phyloP scores from a whole-genome alignment of 2,113 vertebrate genomes.

The Myrmecobius fasciatus region DNA sequence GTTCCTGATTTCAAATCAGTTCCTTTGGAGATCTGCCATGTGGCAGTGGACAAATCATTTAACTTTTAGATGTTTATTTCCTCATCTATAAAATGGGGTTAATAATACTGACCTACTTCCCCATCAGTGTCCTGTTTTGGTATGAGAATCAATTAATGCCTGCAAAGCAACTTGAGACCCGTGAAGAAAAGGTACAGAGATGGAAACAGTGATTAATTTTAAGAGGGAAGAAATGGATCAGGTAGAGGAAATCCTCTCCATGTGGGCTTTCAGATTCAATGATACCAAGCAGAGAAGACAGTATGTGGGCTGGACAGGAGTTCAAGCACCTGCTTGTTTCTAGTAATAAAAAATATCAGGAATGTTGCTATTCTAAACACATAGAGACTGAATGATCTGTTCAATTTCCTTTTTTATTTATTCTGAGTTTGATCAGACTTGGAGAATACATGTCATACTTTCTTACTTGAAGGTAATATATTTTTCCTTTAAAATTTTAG shows the following conservation, averaged over 20 bases:
- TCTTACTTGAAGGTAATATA: conserved; percentile 31
- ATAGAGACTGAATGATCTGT: conserved; percentile 26
- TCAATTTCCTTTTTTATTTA: conserved; percentile 68
- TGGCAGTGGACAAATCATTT: conserved; percentile 24
- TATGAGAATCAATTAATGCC: conserved; percentile 45
- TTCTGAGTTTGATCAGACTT: conserved; percentile 64
- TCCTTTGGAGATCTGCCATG: conserved; percentile 2
- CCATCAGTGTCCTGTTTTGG: conserved; percentile 11
- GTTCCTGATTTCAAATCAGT: background rate
- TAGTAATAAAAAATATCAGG: conserved; percentile 9
- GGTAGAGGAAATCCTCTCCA: conserved; percentile 36
- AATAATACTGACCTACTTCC: conserved; percentile 53
- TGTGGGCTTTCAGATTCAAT: conserved; percentile 37
- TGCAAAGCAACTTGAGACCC: conserved; percentile 8
- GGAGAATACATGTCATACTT: conserved; percentile 22
- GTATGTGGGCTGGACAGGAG: background rate
- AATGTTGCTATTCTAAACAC: conserved; percentile 51
- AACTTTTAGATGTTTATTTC: conserved; percentile 31
- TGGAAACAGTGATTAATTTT: conserved; percentile 37
- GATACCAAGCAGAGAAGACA: conserved; percentile 14
- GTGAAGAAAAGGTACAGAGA: background rate
- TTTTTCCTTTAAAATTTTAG: background rate
- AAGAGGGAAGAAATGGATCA: background rate
- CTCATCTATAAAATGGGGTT: conserved; percentile 47
- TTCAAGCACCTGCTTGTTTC: background rate